These are phyloP conservation scores for Philonicus albiceps DNA, from an alignment of 2,888 invertebrate genomes.

Conservation along the genomic window DNA sequence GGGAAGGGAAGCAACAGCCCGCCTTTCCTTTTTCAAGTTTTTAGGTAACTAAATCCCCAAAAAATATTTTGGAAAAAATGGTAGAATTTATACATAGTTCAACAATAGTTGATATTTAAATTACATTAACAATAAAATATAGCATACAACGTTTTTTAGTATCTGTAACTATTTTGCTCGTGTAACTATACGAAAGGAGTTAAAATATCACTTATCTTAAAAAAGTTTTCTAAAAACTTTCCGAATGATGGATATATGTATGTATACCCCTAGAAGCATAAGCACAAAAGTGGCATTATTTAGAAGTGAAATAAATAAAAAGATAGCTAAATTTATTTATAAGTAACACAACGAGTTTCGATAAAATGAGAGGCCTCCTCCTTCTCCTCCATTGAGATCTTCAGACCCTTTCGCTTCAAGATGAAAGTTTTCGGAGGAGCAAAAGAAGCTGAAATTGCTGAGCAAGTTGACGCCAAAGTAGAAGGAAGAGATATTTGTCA, in stretches of 20 bases:
- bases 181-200: no score
- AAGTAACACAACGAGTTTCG: neutral
- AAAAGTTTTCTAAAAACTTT: neutral
- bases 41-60: no score
- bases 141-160: no score
- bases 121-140: no score
- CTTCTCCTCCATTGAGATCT: neutral
- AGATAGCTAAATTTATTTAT: neutral
- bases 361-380: neutral
- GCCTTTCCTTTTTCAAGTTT: no score
- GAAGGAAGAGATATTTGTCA: slow-evolving; percentile 16
- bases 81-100: no score
- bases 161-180: no score
- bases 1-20: no score
- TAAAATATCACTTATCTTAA: no score
- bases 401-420: neutral
- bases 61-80: no score
- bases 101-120: no score
- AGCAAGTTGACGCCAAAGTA: neutral
- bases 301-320: neutral
- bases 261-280: neutral
- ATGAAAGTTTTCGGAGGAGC: neutral
- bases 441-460: neutral
- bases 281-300: neutral
- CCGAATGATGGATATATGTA: neutral